Evolutionary conservation across 2,888 invertebrate species (phyloP).

Genomic region (Metellina segmentata): DNA sequence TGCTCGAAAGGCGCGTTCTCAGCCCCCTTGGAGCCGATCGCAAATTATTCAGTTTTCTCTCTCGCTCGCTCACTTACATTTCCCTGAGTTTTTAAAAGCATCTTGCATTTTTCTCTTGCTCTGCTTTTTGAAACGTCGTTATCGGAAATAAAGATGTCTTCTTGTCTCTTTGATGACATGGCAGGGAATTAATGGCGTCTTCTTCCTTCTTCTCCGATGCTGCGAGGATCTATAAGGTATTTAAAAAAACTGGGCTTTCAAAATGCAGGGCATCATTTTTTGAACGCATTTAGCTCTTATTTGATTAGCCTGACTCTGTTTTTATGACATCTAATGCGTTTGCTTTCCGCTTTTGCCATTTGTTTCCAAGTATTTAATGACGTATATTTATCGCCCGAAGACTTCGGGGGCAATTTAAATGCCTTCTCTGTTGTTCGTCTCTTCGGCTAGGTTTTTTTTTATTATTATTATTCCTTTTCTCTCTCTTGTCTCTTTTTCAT

Average conservation of each 20-base stretch:
- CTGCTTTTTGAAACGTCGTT: conserved; percentile 73
- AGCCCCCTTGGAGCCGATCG: conserved; percentile 71
- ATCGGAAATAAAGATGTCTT: conserved; percentile 74
- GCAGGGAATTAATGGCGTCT: conserved; percentile 59
- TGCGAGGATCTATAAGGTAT: conserved; percentile 50
- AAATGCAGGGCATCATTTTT: conserved; percentile 19
- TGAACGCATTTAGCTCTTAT: conserved; percentile 51
- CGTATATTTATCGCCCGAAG: conserved; percentile 58
- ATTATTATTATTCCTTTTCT: no score
- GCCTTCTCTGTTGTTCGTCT: no score
- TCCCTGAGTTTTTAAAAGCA: conserved; percentile 72
- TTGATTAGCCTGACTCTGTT: conserved; percentile 68
- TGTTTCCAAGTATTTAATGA: conserved; percentile 23
- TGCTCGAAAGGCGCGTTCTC: conserved; percentile 44
- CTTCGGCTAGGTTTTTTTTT: no score
- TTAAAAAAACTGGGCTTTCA: conserved; percentile 52
- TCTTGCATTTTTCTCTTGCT: conserved; percentile 56
- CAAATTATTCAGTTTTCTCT: conserved; percentile 72
- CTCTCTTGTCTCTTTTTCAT: neutral
- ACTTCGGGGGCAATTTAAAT: neutral
- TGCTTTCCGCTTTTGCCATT: conserved; percentile 3
- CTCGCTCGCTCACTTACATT: neutral
- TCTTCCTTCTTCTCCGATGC: neutral
- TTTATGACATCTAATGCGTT: conserved; percentile 52
- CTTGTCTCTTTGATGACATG: conserved; percentile 68